Base-by-base conservation (phyloP, 2,797 vertebrate species). In the Sylvia borin region DNA sequence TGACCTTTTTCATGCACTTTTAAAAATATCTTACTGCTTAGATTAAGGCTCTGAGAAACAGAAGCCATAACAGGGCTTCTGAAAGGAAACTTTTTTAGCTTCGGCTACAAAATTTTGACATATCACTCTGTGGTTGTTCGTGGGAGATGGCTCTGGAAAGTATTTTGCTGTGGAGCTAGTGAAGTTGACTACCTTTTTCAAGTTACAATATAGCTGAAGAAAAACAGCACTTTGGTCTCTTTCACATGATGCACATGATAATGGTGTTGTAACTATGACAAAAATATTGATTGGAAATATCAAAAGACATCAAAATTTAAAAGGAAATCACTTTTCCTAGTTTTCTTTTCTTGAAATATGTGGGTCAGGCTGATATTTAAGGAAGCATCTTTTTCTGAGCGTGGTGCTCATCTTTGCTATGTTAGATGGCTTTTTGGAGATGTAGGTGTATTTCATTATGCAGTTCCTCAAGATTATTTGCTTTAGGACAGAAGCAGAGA, bases 401-500 rank as follows among this genome's bases (percentile, higher is more conserved):
- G 1, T 21, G n/a, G 24, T 83, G 29, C 29, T 70, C n/a, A 47
- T 78, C 16, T 58, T 55, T 84, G 29, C 58, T 32, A 4, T 31
- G 5, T 57, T 68, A 58, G 45, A 24, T 89, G 54, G 13, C 31
- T 86, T 88, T 90, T 83, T 85, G 45, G 48, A 91, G 51, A 31
- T 73, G 21, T 58, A 70, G 34, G 15, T 87, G 13, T 85, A 58
- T 76, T 90, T 86, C 58, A 51, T 47, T 90, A 60, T 70, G 38
- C 31, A 88, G 9, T 78, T 71, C 26, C 50, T 71, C 50, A 32
- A 55, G 32, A 43, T 36, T 64, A 22, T 36, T 64, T 10, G 43
- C 91, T 97, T 97, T 96, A 54, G 34, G 85, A 51, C 50, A 92
- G 83, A 61, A 80, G 34, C 58, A 72, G 45, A 95, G 60, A 77